phyloP scores from a whole-genome alignment of 2,113 vertebrate species.

The Melanerpes aurifrons region DNA sequence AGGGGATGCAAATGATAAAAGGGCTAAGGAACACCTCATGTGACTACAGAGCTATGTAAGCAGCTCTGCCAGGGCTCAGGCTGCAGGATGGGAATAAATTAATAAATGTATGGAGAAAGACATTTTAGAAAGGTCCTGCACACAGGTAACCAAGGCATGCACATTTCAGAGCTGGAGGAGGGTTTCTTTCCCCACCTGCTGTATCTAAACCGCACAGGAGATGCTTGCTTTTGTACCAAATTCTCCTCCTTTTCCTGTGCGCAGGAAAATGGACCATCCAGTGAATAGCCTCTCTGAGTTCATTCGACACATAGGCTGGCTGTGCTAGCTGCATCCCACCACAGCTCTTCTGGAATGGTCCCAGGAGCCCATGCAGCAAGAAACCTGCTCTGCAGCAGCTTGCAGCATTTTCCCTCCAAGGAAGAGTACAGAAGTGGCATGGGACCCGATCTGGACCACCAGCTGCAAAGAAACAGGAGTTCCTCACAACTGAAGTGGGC shows the following conservation, averaged over 20 bases:
- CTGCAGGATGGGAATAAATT: not conserved
- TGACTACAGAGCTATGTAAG: accelerated
- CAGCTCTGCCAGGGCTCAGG: not conserved
- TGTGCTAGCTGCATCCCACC: not conserved
- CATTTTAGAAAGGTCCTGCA: too few relatives aligned
- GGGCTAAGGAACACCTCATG: accelerated
- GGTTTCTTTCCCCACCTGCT: not conserved
- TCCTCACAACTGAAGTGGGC: too few relatives aligned
- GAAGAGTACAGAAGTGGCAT: not conserved
- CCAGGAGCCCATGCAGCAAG: not conserved
- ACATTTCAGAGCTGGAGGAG: not conserved
- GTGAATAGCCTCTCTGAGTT: accelerated
- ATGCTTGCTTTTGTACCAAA: not conserved
- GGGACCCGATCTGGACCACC: not conserved
- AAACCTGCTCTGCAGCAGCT: not conserved
- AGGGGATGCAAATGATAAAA: not conserved
- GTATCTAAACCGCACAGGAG: accelerated
- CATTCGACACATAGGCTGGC: accelerated
- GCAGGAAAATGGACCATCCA: not conserved
- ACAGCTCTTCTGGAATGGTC: not conserved
- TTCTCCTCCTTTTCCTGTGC: not conserved
- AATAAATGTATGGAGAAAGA: not conserved
- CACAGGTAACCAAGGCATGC: not conserved
- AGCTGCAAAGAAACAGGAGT: not conserved
- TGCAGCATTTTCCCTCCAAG: not conserved